Conservation (phyloP, 2,888 invertebrate species). For the Euplagia quadripunctaria region DNA sequence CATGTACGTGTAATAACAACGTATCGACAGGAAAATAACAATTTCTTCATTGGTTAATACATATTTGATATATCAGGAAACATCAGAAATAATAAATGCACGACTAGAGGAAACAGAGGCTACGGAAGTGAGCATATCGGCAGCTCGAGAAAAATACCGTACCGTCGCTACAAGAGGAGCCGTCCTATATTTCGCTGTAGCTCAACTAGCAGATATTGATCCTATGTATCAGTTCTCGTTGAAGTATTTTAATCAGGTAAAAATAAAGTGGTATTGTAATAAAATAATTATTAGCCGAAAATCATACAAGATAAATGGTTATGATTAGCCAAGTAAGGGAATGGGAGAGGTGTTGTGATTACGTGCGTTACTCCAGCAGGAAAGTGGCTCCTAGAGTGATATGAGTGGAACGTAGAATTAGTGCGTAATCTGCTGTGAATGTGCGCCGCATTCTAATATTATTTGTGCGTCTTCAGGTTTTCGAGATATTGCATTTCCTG, state of each 20-base stretch:
- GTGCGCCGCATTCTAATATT: too few relatives aligned
- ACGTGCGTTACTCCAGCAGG: too few relatives aligned
- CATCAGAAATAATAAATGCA: constrained; percentile 96
- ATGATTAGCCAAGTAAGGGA: too few relatives aligned
- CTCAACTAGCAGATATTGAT: constrained; percentile 95
- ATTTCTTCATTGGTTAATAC: background rate
- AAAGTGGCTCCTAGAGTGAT: too few relatives aligned
- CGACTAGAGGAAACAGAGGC: constrained; percentile 95
- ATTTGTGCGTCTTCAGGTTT: too few relatives aligned
- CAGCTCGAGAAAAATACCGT: constrained; percentile 95
- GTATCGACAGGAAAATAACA: background rate
- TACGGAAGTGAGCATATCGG: constrained; percentile 94
- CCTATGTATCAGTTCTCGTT: constrained; percentile 98
- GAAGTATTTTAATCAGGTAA: constrained; percentile 92
- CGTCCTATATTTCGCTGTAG: constrained; percentile 96
- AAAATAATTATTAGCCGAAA: background rate
- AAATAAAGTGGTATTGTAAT: background rate
- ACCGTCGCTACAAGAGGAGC: constrained; percentile 95
- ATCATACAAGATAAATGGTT: too few relatives aligned
- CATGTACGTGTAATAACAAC: too few relatives aligned
- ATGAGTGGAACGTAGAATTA: too few relatives aligned
- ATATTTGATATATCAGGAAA: constrained; percentile 87
- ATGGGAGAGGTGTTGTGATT: too few relatives aligned
- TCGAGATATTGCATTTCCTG: too few relatives aligned
- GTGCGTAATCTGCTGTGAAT: too few relatives aligned